Base-by-base conservation (phyloP, 2,113 vertebrate genomes). In the Melanerpes formicivorus region DNA sequence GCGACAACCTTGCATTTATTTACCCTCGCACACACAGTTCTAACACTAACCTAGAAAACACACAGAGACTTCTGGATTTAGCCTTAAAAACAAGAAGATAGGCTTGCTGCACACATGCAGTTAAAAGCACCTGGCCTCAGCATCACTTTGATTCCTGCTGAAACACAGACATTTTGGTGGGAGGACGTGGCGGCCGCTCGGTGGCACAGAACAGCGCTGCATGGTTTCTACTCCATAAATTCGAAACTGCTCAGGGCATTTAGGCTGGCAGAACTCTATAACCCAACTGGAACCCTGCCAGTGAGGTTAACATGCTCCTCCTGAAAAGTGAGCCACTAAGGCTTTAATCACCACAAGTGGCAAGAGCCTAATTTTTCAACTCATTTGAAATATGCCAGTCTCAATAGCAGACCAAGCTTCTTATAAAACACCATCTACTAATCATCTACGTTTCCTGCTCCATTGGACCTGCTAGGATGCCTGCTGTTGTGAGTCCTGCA, bases 261-360 rank as follows among this genome's bases (percentile, higher is more conserved):
- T 26, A 48, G 66, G 89, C 58, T 93, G 91, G 91, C 69, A 91
- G 82, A 90, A 91, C 89, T 94, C 91, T 94, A 66, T 93, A 93
- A 95, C 91, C 80, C 80, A 84, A 18, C 76, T 88, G 92, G 95
- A 96, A 11, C 37, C 1, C 0, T 0, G 94, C 95, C 95, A 84
- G 73, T 29, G 40, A 26, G 82, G 82, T 86, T 92, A 92, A 93
- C 73, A 27, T 26, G 67, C 90, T 54, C 23, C 87, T 90, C 82
- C 64, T 93, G 93, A 96, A 96, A 95, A 96, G 73, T 30, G 90
- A 93, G 93, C 91, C 93, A 90, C 73, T 0, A 2, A 88, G 76
- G 58, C 62, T 87, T 93, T 93, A 94, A 94, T 91, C 76, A 75
- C 93, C 94, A 42, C 87, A 16, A 95, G 91, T 90, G 93, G 94